Conservation (phyloP, 2,113 vertebrate species). For the Carassius gibelio region DNA sequence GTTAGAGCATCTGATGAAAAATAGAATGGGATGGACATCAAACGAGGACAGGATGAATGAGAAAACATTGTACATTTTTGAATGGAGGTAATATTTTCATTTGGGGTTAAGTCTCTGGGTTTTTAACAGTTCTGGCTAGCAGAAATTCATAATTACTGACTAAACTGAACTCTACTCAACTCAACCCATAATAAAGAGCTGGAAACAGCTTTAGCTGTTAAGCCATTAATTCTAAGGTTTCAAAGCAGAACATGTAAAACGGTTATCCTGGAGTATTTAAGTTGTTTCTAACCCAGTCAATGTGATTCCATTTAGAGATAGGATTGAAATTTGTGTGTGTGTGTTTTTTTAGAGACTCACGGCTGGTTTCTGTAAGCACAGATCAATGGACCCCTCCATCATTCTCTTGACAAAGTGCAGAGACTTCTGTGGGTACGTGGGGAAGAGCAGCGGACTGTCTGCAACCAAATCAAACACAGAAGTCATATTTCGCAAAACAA, state of each 20-base stretch:
- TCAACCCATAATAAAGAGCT: constrained; percentile 6
- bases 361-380: constrained; percentile 91
- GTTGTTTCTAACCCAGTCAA: neutral
- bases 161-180: neutral
- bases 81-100: no score
- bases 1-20: neutral
- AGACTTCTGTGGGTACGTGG: constrained; percentile 93
- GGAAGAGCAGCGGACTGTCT: constrained; percentile 95
- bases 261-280: neutral
- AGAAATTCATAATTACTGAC: neutral
- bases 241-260: constrained; percentile 2
- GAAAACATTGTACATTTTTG: neutral
- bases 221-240: neutral
- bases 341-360: constrained; percentile 75
- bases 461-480: constrained; percentile 48
- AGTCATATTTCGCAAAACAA: neutral
- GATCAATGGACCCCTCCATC: constrained; percentile 91
- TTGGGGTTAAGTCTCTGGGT: neutral
- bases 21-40: neutral
- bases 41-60: no score
- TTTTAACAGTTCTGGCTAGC: neutral
- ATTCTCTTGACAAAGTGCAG: constrained; percentile 93
- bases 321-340: neutral
- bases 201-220: neutral
- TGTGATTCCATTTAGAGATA: no score